A percentile compares a stretch with the other conserved stretches of the same genome.
Evolutionary conservation across 2,113 vertebrate species (phyloP).

Genomic region (Phalacrocorax carbo): DNA sequence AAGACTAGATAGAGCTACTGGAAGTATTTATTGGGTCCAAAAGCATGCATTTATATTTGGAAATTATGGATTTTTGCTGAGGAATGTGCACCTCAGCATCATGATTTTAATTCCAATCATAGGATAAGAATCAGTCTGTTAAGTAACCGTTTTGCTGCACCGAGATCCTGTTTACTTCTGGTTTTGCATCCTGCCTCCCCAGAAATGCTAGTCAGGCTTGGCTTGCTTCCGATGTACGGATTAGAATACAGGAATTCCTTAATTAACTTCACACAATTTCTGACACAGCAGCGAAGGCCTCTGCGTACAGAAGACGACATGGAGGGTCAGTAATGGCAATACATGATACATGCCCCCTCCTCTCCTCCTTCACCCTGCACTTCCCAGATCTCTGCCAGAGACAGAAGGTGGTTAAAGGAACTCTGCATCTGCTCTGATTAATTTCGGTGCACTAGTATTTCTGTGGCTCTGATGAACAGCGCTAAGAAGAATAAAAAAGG

Average conservation of each 20-base stretch:
- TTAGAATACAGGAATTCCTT: conserved; percentile 25
- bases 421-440: neutral
- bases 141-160: neutral
- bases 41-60: neutral
- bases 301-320: neutral
- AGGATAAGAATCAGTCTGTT: neutral
- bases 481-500: neutral
- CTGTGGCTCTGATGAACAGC: neutral
- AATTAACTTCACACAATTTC: neutral
- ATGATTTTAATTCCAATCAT: neutral
- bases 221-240: neutral
- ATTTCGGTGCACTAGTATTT: neutral
- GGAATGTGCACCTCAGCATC: neutral
- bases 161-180: neutral
- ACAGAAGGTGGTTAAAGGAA: neutral
- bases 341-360: neutral
- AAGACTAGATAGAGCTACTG: neutral
- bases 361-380: neutral
- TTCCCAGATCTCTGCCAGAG: neutral
- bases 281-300: neutral
- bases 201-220: neutral
- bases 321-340: neutral
- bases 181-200: neutral
- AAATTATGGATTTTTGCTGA: neutral
- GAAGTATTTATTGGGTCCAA: neutral